These are phyloP conservation scores for Oligia fasciuncula DNA, from an alignment of 2,888 invertebrate genomes.

Conservation along the genomic window DNA sequence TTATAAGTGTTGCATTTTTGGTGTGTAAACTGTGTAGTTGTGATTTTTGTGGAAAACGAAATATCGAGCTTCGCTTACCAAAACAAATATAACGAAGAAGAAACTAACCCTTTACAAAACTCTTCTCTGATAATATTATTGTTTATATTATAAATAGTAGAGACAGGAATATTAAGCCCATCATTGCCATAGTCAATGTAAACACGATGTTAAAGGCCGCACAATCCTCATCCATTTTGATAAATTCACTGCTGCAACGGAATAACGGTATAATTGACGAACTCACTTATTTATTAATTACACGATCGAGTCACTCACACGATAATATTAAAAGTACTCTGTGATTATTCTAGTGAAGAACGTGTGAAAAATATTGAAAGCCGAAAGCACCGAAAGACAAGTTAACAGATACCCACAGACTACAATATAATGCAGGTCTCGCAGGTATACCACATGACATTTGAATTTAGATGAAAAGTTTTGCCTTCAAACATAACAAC, in stretches of 20 bases:
- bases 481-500: neutral
- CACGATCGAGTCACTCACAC: too few species aligned
- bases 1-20: neutral
- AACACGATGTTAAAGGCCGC: slow-evolving; percentile 12
- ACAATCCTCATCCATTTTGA: slow-evolving; percentile 35
- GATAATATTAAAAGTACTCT: neutral
- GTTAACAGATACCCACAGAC: neutral
- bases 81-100: neutral
- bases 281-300: too few species aligned
- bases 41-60: neutral
- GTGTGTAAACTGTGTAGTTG: neutral
- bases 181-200: neutral
- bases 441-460: slow-evolving; percentile 2
- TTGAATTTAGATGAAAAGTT: neutral
- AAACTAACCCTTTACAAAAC: slow-evolving; percentile 4
- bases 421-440: too few species aligned
- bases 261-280: too few species aligned
- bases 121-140: neutral
- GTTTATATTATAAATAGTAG: slow-evolving; percentile 27
- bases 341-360: neutral
- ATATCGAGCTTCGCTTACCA: neutral
- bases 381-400: neutral
- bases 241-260: neutral
- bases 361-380: neutral
- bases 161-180: slow-evolving; percentile 9